Conservation (phyloP, 2,797 vertebrate genomes). For the Melanotaenia nigrans region DNA sequence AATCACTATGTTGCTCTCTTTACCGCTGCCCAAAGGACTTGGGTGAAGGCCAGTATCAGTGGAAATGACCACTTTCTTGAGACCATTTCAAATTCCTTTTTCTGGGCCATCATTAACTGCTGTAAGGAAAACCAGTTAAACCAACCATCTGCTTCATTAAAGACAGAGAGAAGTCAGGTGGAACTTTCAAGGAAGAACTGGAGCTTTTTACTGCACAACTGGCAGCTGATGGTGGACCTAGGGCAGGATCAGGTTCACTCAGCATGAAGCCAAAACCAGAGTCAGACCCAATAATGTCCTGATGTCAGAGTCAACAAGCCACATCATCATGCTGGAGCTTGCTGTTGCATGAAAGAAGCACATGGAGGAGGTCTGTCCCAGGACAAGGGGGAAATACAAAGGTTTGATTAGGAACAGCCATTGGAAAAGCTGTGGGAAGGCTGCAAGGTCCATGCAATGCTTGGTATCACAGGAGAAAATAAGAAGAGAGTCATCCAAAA, state of each 20-base stretch:
- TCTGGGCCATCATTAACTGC: background rate
- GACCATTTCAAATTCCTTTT: background rate
- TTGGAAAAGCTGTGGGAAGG: background rate
- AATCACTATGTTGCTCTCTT: background rate
- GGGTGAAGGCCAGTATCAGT: background rate
- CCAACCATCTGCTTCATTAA: constrained; percentile 10
- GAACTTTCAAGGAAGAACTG: constrained; percentile 4
- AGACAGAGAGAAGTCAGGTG: background rate
- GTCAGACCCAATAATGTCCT: background rate
- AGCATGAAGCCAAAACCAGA: background rate
- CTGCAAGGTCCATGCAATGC: background rate
- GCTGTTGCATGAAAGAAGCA: background rate
- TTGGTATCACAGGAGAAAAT: background rate
- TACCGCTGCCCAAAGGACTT: background rate
- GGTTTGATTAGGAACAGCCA: background rate
- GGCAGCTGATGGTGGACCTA: constrained; percentile 9
- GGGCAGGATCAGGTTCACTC: constrained; percentile 2
- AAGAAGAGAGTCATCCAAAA: background rate
- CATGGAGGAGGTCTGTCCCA: background rate
- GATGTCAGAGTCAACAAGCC: constrained; percentile 4
- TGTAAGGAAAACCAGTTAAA: constrained; percentile 3
- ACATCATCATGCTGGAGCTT: background rate
- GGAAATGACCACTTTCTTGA: background rate
- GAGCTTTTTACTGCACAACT: background rate
- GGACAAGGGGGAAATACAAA: background rate